phyloP scores from a whole-genome alignment of 2,888 invertebrate species.

The Xylocampa areola region DNA sequence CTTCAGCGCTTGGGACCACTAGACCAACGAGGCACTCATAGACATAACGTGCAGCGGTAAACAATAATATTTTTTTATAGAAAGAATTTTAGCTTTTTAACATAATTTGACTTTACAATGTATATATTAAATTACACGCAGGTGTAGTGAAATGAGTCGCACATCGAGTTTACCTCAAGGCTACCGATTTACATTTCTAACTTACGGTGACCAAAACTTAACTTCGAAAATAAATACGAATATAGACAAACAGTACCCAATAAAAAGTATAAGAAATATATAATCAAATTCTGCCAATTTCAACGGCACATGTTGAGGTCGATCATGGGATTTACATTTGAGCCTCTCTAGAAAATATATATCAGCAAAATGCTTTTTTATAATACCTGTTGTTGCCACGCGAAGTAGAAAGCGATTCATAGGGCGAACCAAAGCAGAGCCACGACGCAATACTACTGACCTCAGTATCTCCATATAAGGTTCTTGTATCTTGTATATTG shows the following conservation, averaged over 20 bases:
- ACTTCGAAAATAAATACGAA: constrained; percentile 54
- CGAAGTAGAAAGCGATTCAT: constrained; percentile 40
- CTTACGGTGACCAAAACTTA: constrained; percentile 1
- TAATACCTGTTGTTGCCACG: constrained; percentile 53
- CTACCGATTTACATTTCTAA: neutral
- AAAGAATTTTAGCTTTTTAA: no score
- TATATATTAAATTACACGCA: no score
- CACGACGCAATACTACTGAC: constrained; percentile 64
- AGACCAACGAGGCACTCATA: no score
- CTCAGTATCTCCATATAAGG: constrained; percentile 47
- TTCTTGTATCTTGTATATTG: constrained; percentile 54
- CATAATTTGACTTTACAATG: no score
- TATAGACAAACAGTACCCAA: constrained; percentile 60
- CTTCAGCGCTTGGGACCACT: no score
- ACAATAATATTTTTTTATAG: no score
- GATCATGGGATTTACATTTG: constrained; percentile 49
- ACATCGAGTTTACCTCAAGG: no score
- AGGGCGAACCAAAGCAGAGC: constrained; percentile 56
- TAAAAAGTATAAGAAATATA: constrained; percentile 54
- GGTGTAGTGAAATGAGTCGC: no score
- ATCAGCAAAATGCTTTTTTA: constrained; percentile 35
- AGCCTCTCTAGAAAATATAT: constrained; percentile 47
- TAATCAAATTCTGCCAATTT: constrained; percentile 48
- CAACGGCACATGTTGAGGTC: constrained; percentile 18
- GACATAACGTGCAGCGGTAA: no score